Base-by-base conservation (phyloP, 2,113 vertebrate species). In the Globicephala melas region DNA sequence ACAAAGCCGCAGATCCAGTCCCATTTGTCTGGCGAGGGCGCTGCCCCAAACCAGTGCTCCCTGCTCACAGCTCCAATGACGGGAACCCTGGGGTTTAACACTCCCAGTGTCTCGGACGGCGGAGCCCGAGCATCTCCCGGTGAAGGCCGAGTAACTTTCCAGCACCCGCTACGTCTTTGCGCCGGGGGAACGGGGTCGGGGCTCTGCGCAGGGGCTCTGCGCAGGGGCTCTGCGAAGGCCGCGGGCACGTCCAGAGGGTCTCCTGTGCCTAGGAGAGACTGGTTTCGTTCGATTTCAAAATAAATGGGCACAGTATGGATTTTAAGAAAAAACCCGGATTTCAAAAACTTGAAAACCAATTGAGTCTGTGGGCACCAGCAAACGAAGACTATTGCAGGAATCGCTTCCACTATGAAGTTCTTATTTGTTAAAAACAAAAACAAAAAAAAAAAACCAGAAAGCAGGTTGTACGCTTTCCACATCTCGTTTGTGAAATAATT, bases 21-120 rank as follows among this genome's bases (percentile, higher is more conserved):
- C 95, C 94, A 65, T 97, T 96, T 96, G 95, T 95, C 71, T 97
- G 89, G 73, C 53, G 8, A 71, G 89, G 76, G 84, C 71, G 25
- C 88, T 79, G 85, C 77, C 70, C 63, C 81, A 53, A 55, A 36
- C 88, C 41, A 5, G 63, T 33, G 91, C 73, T 73, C 14, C 33
- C 31, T 15, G 89, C 67, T 91, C 84, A 3, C 23, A 31, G 85
- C 89, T 81, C 70, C 1, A 26, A 0, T 5, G 83, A 74, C 17
- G 8, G 38, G 89, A 85, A 50, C 58, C 81, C 47, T 5, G 80
- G 91, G 80, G 53, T 71, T 96, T 71, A 73, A 28, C 50, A 8
- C 83, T 33, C 81, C 11, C 5, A 70, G 23, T 8, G 90, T 76
- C 55, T 12, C 5, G 6, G 79, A 71, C 70, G 8, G 33, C 82